Evolutionary conservation across 2,113 vertebrate genomes (phyloP).

Genomic region (pig (Sus scrofa)): DNA sequence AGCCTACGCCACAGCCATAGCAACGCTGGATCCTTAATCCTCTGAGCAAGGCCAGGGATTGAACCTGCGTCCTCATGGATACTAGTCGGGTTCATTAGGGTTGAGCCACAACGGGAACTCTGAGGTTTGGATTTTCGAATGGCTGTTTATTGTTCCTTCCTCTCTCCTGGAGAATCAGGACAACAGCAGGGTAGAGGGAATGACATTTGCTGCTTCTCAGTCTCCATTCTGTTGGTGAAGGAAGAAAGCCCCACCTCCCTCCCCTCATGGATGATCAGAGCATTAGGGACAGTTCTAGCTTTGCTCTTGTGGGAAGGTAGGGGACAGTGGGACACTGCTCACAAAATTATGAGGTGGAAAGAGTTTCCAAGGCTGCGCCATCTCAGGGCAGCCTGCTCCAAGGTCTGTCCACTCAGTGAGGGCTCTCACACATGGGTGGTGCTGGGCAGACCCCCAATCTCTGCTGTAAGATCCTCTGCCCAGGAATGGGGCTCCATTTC

Average conservation of each 20-base stretch:
- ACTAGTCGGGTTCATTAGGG: too few relatives aligned
- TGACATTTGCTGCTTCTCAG: rapidly evolving
- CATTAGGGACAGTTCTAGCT: background rate
- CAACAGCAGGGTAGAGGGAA: too few relatives aligned
- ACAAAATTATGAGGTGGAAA: background rate
- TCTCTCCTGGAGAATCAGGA: background rate
- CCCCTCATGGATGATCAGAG: background rate
- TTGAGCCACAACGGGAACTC: too few relatives aligned
- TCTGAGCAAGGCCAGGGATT: too few relatives aligned
- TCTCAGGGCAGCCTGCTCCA: background rate
- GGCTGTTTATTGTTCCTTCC: background rate
- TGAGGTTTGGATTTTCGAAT: background rate
- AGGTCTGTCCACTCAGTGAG: background rate
- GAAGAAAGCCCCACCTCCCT: background rate
- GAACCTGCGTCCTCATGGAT: too few relatives aligned
- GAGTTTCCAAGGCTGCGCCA: background rate
- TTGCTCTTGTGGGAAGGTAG: background rate
- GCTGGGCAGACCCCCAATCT: background rate
- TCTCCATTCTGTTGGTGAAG: background rate
- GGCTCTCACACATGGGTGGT: background rate
- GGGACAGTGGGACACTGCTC: background rate
- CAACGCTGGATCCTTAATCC: too few relatives aligned
- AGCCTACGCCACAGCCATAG: too few relatives aligned
- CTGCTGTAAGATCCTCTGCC: background rate
- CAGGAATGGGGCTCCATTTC: background rate